Percentiles rank a stretch among this genome's conserved stretches.
These are phyloP conservation scores for Hydrolagus colliei DNA, from an alignment of 2,797 vertebrate species.

Conservation along the genomic window DNA sequence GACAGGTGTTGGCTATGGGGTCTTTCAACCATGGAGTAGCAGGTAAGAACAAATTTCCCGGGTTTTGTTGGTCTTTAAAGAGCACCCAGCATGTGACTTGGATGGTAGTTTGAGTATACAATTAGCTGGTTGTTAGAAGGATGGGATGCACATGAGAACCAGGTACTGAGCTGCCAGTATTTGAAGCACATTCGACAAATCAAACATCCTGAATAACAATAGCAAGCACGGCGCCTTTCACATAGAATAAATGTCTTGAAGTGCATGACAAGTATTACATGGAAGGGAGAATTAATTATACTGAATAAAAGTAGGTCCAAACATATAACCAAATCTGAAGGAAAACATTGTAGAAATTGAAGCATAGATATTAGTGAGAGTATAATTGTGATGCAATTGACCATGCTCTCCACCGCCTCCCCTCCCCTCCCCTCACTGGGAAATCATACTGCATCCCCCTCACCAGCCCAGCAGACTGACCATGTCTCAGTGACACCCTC, in stretches of 20 bases:
- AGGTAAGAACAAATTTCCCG: background rate
- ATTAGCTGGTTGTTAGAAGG: no score
- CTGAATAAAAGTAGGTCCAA: background rate
- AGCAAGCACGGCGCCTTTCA: background rate
- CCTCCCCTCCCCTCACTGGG: no score
- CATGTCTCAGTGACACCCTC: no score
- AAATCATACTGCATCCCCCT: no score
- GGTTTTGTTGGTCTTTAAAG: background rate
- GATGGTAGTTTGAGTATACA: background rate
- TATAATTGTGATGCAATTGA: no score
- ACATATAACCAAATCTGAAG: background rate
- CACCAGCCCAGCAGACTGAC: no score
- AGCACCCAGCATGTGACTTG: background rate
- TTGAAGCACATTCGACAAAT: background rate
- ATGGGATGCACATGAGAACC: no score
- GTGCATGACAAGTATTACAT: background rate
- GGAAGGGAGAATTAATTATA: no score
- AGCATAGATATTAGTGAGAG: background rate
- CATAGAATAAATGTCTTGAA: no score
- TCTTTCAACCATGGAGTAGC: background rate
- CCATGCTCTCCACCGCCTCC: no score
- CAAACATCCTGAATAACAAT: background rate
- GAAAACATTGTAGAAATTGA: background rate
- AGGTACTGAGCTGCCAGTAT: background rate
- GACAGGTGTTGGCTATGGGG: no score